phyloP scores from a whole-genome alignment of 2,113 vertebrate species.

The Mesoclemmys tuberculata region DNA sequence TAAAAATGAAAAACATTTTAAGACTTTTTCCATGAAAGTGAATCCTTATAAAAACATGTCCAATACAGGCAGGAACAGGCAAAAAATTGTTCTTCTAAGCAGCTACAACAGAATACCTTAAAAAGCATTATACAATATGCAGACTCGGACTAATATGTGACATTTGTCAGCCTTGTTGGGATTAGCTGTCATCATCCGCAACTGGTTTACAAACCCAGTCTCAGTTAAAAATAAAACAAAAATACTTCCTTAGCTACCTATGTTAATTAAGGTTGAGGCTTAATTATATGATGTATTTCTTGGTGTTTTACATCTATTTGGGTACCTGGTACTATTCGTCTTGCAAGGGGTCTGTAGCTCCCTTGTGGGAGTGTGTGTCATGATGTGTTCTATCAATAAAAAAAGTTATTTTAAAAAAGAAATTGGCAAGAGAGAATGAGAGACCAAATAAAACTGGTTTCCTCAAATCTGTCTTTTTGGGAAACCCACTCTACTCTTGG shows the following conservation, averaged over 20 bases:
- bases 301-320: neutral
- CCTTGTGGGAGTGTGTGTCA: neutral
- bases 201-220: neutral
- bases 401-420: neutral
- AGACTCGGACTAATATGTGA: neutral
- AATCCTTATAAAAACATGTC: neutral
- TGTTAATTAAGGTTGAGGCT: neutral
- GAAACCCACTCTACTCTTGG: neutral
- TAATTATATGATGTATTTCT: neutral
- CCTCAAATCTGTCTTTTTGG: neutral
- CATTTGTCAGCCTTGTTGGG: neutral
- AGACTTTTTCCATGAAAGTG: neutral
- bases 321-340: neutral
- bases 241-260: neutral
- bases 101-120: neutral
- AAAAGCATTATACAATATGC: neutral
- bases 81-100: neutral
- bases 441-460: neutral
- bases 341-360: neutral
- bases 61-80: neutral
- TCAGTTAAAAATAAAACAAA: neutral
- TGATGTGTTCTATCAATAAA: neutral
- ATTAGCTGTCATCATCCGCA: neutral
- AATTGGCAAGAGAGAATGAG: neutral
- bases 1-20: neutral